Base-by-base conservation (phyloP, 2,113 vertebrate species). In the Petrocephalus zakoni region DNA sequence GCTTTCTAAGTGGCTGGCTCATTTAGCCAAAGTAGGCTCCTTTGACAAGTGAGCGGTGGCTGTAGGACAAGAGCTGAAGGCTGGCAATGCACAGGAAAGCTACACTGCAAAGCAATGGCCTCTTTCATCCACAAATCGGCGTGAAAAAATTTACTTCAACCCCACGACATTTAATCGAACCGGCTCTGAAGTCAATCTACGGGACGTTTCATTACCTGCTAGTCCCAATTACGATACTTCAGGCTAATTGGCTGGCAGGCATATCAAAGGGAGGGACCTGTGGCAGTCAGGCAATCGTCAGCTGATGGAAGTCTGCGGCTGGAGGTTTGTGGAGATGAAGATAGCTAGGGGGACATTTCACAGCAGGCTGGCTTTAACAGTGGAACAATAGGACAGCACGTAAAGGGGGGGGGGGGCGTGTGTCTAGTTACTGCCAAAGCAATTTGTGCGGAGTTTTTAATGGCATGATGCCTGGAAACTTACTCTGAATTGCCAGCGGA, bases 91-190 rank as follows among this genome's bases (percentile, higher is more conserved):
- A 47, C 15, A 83, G 34, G 10, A 49, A 22, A 49, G 17, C 78
- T 83, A 22, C 78, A 21, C 9, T 49, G 78, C 0, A 2, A 83
- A 22, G 22, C 21, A 83, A 3, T 47, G 37, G 22, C 21, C 9
- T 11, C 37, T 49, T 49, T 47, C 42, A 46, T 83, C 42, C 37
- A 47, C 34, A 83, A 83, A 83, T 49, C 22, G 21, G 81, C 2
- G 81, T 47, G 46, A 83, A 83, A 34, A 21, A 86, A 86, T 86
- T 86, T 37, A 37, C 84, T 49, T 34, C 55, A 49, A 86, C 51
- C 84, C 34, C 51, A 17, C 37, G 52, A 34, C 84, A 86, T 86
- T 56, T 55, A 86, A 55, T 55, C 29, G 52, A 86, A 56, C 15
- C 52, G 17, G 29, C 47, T 42, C 84, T 37, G n/a, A 86, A 86